A percentile compares a stretch with the other conserved stretches of the same genome.
Evolutionary conservation across 2,113 vertebrate species (phyloP).

Genomic region (Anhinga anhinga): DNA sequence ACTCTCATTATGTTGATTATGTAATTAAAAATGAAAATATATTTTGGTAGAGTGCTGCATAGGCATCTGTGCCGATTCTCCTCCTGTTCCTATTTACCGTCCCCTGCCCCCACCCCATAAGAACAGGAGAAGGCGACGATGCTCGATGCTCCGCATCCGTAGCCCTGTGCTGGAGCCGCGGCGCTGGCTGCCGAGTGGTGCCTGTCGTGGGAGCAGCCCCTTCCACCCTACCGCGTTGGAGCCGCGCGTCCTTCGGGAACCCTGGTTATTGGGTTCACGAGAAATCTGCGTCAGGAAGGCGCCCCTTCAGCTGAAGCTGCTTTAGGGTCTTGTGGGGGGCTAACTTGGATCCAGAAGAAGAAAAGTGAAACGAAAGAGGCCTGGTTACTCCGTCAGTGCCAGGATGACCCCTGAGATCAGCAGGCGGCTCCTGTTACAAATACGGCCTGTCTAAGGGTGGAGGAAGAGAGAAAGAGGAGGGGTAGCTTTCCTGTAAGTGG

Average conservation of each 20-base stretch:
- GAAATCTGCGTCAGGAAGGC: neutral
- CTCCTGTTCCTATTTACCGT: neutral
- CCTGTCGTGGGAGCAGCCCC: neutral
- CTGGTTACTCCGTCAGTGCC: neutral
- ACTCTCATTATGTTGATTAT: constrained; percentile 50
- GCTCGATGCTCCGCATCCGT: no score
- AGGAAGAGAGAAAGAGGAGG: constrained; percentile 30
- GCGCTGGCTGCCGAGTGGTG: neutral
- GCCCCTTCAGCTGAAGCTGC: neutral
- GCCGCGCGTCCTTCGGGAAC: neutral
- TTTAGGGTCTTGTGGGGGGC: neutral
- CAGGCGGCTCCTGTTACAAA: neutral
- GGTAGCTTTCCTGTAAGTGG: constrained; percentile 52
- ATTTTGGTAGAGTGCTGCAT: constrained; percentile 54
- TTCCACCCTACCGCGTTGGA: neutral
- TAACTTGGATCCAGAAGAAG: neutral
- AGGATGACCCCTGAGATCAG: neutral
- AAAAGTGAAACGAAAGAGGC: neutral
- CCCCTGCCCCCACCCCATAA: neutral
- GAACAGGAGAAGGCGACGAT: neutral
- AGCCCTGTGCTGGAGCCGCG: neutral
- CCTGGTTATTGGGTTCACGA: neutral
- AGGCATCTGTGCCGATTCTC: constrained; percentile 37
- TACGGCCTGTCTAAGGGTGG: neutral
- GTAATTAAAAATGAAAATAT: constrained; percentile 65